Percentiles rank a stretch among this genome's conserved stretches.
These are phyloP conservation scores for Hirtodrosophila trivittata DNA, from an alignment of 2,888 invertebrate genomes.

Conservation along the genomic window DNA sequence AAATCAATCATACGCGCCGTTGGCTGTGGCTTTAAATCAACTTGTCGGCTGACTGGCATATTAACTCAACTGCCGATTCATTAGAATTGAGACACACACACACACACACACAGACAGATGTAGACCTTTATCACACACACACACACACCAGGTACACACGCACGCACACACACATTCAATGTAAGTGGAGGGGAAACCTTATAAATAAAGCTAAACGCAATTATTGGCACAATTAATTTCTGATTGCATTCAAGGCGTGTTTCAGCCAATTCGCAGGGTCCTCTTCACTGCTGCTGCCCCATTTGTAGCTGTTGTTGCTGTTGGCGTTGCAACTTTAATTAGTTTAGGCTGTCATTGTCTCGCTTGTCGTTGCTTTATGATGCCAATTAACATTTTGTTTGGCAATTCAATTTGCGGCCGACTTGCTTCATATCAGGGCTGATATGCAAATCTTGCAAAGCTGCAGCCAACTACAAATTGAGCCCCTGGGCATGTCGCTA, in stretches of 20 bases:
- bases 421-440: slow-evolving; percentile 27
- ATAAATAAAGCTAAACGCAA: slow-evolving; percentile 76
- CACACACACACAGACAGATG: slow-evolving; percentile 7
- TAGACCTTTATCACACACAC: slow-evolving; percentile 6
- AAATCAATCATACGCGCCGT: slow-evolving; percentile 71
- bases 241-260: slow-evolving; percentile 58
- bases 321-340: slow-evolving; percentile 49
- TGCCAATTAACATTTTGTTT: slow-evolving; percentile 59
- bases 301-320: slow-evolving; percentile 20
- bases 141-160: slow-evolving; percentile 7
- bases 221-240: slow-evolving; percentile 77
- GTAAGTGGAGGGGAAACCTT: slow-evolving; percentile 28
- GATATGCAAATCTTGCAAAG: slow-evolving; percentile 29
- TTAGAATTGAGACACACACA: slow-evolving; percentile 13
- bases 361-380: slow-evolving; percentile 42
- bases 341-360: slow-evolving; percentile 47
- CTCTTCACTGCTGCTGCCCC: slow-evolving; percentile 1
- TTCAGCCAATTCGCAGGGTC: slow-evolving; percentile 21
- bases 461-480: slow-evolving; percentile 37
- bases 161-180: slow-evolving; percentile 11
- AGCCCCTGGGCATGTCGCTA: slow-evolving; percentile 23
- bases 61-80: slow-evolving; percentile 56
- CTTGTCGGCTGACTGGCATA: slow-evolving; percentile 50
- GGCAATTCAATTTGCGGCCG: slow-evolving; percentile 38
- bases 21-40: slow-evolving; percentile 65